These are phyloP conservation scores for Elaphurus davidianus DNA, from an alignment of 2,113 vertebrate species.

Conservation along the genomic window DNA sequence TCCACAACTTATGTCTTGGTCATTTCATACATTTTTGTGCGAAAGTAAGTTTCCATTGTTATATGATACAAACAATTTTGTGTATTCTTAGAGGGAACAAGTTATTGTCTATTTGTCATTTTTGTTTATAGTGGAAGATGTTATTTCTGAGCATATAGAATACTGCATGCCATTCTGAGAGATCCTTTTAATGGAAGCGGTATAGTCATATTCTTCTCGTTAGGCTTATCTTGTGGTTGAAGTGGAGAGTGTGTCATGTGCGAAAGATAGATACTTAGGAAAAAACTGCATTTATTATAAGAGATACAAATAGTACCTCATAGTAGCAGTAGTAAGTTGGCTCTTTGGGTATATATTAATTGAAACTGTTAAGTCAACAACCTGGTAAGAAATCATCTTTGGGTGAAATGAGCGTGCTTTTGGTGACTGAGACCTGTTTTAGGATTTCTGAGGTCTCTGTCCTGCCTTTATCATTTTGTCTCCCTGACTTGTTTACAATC, in stretches of 20 bases:
- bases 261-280: not conserved
- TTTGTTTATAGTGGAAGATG: not conserved
- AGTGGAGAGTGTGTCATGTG: not conserved
- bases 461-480: not conserved
- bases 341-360: not conserved
- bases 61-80: not conserved
- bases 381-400: not conserved
- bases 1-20: not conserved
- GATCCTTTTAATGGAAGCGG: not conserved
- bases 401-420: not conserved
- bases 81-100: rapidly evolving
- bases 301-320: not conserved
- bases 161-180: not conserved
- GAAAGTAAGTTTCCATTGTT: rapidly evolving
- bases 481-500: not conserved
- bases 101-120: not conserved
- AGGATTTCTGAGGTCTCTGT: not conserved
- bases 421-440: not conserved
- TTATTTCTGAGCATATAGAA: not conserved
- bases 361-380: not conserved
- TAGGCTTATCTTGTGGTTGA: not conserved
- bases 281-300: not conserved
- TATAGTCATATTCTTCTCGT: not conserved
- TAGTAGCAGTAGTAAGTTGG: not conserved
- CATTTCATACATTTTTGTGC: not conserved